Evolutionary conservation across 2,113 vertebrate species (phyloP).

Genomic region (Hydrochoerus hydrochaeris): DNA sequence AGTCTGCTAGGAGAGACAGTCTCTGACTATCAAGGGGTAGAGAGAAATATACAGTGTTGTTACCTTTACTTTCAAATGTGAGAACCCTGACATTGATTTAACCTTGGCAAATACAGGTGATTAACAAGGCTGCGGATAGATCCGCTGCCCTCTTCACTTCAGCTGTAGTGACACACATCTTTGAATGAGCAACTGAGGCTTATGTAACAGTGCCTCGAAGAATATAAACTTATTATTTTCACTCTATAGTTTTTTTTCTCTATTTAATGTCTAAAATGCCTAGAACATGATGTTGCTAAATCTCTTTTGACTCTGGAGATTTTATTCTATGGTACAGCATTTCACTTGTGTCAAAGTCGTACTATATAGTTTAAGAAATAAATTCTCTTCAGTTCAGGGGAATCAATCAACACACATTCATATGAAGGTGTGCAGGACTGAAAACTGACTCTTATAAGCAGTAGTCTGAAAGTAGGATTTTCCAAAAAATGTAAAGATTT

Average conservation of each 20-base stretch:
- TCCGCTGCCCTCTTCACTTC: neutral
- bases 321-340: neutral
- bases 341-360: neutral
- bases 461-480: neutral
- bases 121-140: neutral
- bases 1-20: neutral
- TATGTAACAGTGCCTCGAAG: neutral
- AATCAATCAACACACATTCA: neutral
- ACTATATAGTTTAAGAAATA: neutral
- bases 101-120: neutral
- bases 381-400: neutral
- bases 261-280: neutral
- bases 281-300: neutral
- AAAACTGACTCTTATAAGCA: neutral
- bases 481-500: constrained; percentile 10
- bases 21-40: neutral
- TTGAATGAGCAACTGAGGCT: neutral
- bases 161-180: too few relatives aligned
- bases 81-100: neutral
- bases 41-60: neutral
- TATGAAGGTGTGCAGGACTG: neutral
- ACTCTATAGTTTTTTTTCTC: neutral
- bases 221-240: neutral
- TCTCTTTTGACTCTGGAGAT: neutral
- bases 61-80: neutral